Conservation (phyloP, 2,113 vertebrate species). For the Grantiella picta region DNA sequence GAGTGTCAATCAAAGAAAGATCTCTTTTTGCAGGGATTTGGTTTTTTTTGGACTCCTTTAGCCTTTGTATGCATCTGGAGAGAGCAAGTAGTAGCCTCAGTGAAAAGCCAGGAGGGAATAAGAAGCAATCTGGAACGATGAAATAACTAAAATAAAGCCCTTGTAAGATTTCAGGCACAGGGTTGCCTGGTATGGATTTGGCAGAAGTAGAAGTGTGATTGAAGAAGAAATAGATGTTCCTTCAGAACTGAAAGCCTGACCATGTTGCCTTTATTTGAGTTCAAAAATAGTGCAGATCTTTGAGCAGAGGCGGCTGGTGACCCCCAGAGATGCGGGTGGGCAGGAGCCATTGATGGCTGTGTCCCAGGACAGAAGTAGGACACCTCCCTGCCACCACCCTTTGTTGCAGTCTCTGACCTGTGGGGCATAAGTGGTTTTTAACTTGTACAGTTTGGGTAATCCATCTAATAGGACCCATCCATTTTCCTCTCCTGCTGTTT, state of each 20-base stretch:
- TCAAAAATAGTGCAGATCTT: background rate
- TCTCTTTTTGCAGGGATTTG: background rate
- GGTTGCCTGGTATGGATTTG: background rate
- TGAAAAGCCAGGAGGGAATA: background rate
- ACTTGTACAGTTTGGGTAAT: background rate
- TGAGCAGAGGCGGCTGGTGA: background rate
- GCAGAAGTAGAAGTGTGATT: background rate
- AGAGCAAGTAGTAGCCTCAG: background rate
- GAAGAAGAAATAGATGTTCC: background rate
- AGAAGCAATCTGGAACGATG: background rate
- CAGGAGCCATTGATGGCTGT: background rate
- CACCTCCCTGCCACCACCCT: background rate
- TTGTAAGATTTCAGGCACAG: background rate
- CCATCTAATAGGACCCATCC: fast-evolving
- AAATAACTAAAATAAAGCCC: background rate
- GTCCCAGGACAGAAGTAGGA: background rate
- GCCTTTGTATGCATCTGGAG: background rate
- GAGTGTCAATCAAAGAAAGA: background rate
- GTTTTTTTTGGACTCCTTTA: background rate
- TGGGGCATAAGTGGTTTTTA: background rate
- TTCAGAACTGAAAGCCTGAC: background rate
- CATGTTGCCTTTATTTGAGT: background rate
- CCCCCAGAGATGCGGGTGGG: fast-evolving
- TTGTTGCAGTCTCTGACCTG: fast-evolving
- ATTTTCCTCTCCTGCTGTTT: fast-evolving